These are phyloP conservation scores for Pangasius macronema DNA, from an alignment of 2,797 vertebrate species.

Conservation along the genomic window DNA sequence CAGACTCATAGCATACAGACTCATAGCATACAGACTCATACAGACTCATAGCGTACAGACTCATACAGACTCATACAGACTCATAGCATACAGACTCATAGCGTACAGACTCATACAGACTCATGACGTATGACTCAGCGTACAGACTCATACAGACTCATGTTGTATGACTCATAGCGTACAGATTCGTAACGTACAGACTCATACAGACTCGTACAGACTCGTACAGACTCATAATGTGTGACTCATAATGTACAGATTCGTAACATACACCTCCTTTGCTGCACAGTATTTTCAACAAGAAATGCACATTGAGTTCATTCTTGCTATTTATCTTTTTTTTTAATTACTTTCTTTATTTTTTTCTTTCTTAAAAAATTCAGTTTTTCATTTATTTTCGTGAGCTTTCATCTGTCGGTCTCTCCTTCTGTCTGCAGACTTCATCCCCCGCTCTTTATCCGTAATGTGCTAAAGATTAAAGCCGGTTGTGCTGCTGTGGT, in stretches of 20 bases:
- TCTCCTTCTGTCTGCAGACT: background rate
- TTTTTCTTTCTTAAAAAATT: background rate
- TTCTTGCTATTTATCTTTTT: background rate
- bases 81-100: background rate
- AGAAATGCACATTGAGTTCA: background rate
- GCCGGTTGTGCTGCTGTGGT: background rate
- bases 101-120: background rate
- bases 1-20: background rate
- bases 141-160: background rate
- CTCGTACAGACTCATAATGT: too few relatives aligned
- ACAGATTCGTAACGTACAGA: background rate
- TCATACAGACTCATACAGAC: background rate
- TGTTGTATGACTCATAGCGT: background rate
- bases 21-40: background rate
- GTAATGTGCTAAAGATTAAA: background rate
- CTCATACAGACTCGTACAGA: background rate
- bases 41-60: background rate
- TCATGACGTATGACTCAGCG: background rate
- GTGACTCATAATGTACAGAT: background rate
- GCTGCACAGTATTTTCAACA: background rate
- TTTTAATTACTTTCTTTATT: background rate
- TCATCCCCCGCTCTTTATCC: background rate
- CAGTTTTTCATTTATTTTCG: background rate
- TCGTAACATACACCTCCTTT: background rate
- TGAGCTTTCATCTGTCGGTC: background rate